A percentile compares a stretch with the other conserved stretches of the same genome.
Evolutionary conservation across 1,140 invertebrate species (phyloP).

Genomic region (Ceratosolen solmsi): DNA sequence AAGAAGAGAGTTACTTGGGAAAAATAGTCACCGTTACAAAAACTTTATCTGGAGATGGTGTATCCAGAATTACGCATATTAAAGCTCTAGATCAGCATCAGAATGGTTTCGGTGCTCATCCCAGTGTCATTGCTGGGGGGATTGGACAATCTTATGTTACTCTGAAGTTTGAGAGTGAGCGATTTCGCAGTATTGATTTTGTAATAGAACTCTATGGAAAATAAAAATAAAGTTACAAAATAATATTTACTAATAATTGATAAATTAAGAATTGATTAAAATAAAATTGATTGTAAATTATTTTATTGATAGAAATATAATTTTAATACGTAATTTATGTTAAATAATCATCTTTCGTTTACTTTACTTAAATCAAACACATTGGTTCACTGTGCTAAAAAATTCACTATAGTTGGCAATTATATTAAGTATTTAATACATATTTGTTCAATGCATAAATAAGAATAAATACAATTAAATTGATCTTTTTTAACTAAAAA

Average conservation of each 20-base stretch:
- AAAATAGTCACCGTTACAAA: neutral
- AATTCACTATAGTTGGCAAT: too few species aligned
- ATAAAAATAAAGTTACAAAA: constrained; percentile 16
- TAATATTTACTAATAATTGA: neutral
- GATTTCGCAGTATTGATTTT: constrained; percentile 66
- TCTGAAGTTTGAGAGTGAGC: constrained; percentile 64
- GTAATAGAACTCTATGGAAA: constrained; percentile 65
- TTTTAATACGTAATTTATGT: neutral
- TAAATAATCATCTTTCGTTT: neutral
- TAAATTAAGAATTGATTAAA: neutral
- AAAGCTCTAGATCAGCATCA: constrained; percentile 70
- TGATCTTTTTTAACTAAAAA: neutral
- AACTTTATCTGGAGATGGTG: constrained; percentile 33
- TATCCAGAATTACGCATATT: constrained; percentile 65
- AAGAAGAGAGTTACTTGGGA: constrained; percentile 59
- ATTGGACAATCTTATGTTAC: constrained; percentile 64
- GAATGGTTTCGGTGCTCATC: constrained; percentile 58
- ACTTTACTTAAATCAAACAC: neutral
- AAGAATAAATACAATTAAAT: neutral
- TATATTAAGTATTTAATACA: neutral
- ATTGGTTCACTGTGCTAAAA: too few species aligned
- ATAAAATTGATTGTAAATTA: neutral
- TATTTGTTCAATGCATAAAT: neutral
- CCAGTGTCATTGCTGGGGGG: constrained; percentile 65
- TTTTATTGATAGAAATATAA: neutral